Evolutionary conservation across 1,140 invertebrate genomes (phyloP).

Genomic region (Drosophila guanche): DNA sequence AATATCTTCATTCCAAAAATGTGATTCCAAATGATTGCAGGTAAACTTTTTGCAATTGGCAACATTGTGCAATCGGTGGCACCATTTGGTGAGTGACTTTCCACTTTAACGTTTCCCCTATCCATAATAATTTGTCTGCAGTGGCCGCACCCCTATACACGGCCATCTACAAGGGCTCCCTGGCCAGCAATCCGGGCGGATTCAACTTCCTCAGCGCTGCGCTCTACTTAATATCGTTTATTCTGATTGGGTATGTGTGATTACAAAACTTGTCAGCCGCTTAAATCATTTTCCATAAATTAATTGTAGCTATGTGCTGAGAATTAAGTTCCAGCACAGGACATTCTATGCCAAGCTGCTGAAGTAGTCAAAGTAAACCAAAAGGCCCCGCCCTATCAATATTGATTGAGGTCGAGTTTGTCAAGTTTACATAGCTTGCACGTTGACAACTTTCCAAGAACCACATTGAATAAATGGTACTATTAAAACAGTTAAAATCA

Average conservation of each 20-base stretch:
- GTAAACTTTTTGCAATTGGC: constrained; percentile 87
- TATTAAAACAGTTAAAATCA: constrained; percentile 13
- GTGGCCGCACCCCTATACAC: constrained; percentile 87
- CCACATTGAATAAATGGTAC: constrained; percentile 30
- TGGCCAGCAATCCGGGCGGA: constrained; percentile 84
- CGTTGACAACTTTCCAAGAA: constrained; percentile 23
- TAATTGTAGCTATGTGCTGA: constrained; percentile 63
- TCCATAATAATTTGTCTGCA: constrained; percentile 13
- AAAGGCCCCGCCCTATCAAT: constrained; percentile 24
- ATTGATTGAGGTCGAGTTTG: constrained; percentile 39
- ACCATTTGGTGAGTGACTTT: constrained; percentile 74
- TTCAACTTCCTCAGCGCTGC: constrained; percentile 85
- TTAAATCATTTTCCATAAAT: constrained; percentile 11
- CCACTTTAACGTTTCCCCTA: background rate
- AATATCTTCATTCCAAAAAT: background rate
- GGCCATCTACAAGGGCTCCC: constrained; percentile 85
- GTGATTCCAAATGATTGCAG: constrained; percentile 57
- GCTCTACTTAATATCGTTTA: constrained; percentile 78
- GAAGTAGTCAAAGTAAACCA: constrained; percentile 47
- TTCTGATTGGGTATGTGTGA: constrained; percentile 84
- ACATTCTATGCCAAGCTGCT: constrained; percentile 66
- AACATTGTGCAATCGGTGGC: constrained; percentile 86
- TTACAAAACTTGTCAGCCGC: background rate
- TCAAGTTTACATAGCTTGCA: constrained; percentile 31
- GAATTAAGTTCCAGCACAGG: constrained; percentile 64